These are phyloP conservation scores for Stenchaetothrips biformis DNA, from an alignment of 2,888 invertebrate genomes.

Conservation along the genomic window DNA sequence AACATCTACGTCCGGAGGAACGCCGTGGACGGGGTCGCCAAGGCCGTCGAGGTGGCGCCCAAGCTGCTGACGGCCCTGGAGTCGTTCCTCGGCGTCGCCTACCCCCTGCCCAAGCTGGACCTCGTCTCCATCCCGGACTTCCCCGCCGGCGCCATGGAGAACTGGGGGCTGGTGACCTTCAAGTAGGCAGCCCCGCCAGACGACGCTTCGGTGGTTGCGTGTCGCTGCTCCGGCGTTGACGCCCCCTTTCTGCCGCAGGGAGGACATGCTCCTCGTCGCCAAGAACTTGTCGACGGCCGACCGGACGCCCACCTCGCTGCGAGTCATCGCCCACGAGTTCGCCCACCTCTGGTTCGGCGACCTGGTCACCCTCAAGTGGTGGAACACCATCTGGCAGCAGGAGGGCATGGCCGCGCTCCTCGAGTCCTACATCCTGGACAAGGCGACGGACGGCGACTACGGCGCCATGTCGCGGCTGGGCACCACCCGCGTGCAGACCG, in stretches of 20 bases:
- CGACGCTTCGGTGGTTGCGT: no score
- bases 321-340: slow-evolving; percentile 46
- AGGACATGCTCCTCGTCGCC: neutral
- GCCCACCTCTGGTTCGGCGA: slow-evolving; percentile 45
- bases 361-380: slow-evolving; percentile 32
- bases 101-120: slow-evolving; percentile 14
- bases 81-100: neutral
- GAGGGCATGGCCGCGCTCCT: slow-evolving; percentile 48
- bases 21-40: neutral
- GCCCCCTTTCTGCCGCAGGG: neutral
- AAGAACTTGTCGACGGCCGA: neutral
- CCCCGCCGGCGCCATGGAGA: slow-evolving; percentile 6
- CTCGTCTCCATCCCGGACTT: slow-evolving; percentile 1
- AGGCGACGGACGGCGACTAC: neutral
- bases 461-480: neutral
- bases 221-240: no score
- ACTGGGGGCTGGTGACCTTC: slow-evolving; percentile 1
- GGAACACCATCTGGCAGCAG: slow-evolving; percentile 38
- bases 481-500: neutral
- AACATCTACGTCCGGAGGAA: neutral
- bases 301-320: neutral
- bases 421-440: slow-evolving; percentile 40
- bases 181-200: neutral
- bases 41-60: neutral
- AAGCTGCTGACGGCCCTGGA: neutral